A percentile compares a stretch with the other conserved stretches of the same genome.
Evolutionary conservation across 2,888 invertebrate genomes (phyloP).

Genomic region (Cataglyphis cursor): DNA sequence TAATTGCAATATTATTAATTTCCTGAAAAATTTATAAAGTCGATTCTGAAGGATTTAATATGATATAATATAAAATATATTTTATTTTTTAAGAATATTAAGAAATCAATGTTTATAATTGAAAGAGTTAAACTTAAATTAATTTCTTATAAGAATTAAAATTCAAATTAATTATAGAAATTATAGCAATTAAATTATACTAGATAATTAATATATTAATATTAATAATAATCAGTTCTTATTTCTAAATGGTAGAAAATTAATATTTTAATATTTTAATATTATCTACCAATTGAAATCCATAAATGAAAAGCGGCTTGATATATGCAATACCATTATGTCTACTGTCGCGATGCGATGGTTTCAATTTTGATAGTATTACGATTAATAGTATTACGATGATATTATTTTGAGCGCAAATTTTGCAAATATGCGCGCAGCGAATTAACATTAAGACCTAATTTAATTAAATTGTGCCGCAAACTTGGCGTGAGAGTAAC

Average conservation of each 20-base stretch:
- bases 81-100: background rate
- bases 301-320: background rate
- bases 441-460: slow-evolving; percentile 50
- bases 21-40: background rate
- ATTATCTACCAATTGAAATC: background rate
- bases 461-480: slow-evolving; percentile 49
- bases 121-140: background rate
- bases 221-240: background rate
- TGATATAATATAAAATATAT: background rate
- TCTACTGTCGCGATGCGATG: background rate
- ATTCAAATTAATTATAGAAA: background rate
- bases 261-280: background rate
- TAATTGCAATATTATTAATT: background rate
- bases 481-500: slow-evolving; percentile 44
- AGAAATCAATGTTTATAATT: background rate
- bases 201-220: background rate
- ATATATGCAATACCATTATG: background rate
- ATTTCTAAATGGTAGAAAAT: background rate
- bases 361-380: slow-evolving; percentile 31
- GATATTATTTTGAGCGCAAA: slow-evolving; percentile 38
- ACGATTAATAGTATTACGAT: slow-evolving; percentile 30
- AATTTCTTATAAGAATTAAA: no score
- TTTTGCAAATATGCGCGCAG: slow-evolving; percentile 43
- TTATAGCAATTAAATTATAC: background rate
- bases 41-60: background rate